Evolutionary conservation across 2,113 vertebrate genomes (phyloP).

Genomic region (Syngnathus floridae): DNA sequence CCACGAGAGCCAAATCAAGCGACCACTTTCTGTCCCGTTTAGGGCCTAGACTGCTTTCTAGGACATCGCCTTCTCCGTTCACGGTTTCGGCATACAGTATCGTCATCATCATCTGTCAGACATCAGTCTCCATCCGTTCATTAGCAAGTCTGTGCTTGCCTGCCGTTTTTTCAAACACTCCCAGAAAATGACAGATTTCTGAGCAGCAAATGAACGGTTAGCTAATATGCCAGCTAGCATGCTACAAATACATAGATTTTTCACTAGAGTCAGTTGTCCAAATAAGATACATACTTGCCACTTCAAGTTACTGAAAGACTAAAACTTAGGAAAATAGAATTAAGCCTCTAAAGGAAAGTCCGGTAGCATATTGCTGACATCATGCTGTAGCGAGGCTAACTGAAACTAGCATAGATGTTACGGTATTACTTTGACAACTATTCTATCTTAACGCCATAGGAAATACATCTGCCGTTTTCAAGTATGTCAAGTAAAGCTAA

Average conservation of each 20-base stretch:
- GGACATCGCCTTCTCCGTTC: background rate
- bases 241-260: background rate
- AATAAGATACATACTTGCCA: background rate
- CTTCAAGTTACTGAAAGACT: background rate
- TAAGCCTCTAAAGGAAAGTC: background rate
- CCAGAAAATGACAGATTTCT: slow-evolving; percentile 14
- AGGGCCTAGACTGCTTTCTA: background rate
- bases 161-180: slow-evolving; percentile 44
- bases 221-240: background rate
- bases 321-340: background rate
- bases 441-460: too few species aligned
- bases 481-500: background rate
- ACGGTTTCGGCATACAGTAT: slow-evolving; percentile 14
- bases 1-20: background rate
- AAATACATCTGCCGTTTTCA: too few species aligned
- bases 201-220: slow-evolving; percentile 21
- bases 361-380: background rate
- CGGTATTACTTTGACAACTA: background rate
- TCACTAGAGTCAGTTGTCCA: background rate
- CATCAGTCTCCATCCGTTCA: slow-evolving; percentile 34
- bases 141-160: slow-evolving; percentile 27
- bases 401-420: background rate
- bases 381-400: background rate
- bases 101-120: slow-evolving; percentile 13
- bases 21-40: background rate